Evolutionary conservation across 2,888 invertebrate genomes (phyloP), one percentile per base, ranked within the genome.

Genomic region (Bedellia somnulentella): DNA sequence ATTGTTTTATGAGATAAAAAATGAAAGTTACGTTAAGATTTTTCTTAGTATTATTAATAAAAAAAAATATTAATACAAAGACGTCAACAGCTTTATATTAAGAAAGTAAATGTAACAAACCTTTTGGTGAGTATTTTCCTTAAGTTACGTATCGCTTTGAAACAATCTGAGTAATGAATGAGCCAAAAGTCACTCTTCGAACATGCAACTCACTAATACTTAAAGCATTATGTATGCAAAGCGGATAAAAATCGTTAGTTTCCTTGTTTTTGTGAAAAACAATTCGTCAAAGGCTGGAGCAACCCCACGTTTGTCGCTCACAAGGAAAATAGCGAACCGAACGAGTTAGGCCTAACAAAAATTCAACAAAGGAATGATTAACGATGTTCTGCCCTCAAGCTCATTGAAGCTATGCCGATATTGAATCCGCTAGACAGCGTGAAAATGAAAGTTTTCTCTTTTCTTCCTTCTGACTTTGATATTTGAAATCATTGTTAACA

Each of bases 351-450:
- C 63, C 57, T 70, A 67, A 70, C 73, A 71, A 70, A 73, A 75
- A 71, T 73, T 68, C 66, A 70, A 73, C 71, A 75, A 73, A 70
- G 68, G 70, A 52, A 75, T 75, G 75, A 75, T 73, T 75, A 75
- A 75, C 75, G 73, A 67, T 71, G 70, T 68, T 64, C 61, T 52
- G 58, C 52, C 59, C 64, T 57, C 56, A 52, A 58, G 61, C 68
- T 73, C 68, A 73, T 73, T 73, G 71, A 68, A 67, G 64, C 60
- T 57, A 54, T 64, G 67, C 61, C 71, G 70, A 71, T 75, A 75
- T 75, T 75, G 73, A 73, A 73, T 71, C 68, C 68, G 66, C 62
- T 68, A 66, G 70, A 57, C 63, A 59, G 63, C 57, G 71, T 67
- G 68, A 71, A 70, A 71, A 70, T 63, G 67, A 70, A 73, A 71